Evolutionary conservation across 2,888 invertebrate genomes (phyloP).

Genomic region (Teleiodes luculella): DNA sequence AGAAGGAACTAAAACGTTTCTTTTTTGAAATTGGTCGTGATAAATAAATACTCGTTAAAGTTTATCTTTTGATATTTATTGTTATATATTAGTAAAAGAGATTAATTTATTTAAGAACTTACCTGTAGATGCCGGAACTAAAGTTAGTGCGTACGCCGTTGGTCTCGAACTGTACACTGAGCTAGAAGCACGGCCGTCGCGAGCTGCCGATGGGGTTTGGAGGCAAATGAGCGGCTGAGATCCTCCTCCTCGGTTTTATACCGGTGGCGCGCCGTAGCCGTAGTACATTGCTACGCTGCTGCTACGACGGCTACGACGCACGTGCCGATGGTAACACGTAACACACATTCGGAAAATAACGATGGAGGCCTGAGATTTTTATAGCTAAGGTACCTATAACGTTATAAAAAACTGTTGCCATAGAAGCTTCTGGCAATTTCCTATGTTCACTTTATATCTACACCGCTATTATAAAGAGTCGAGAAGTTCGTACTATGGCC

Average conservation of each 20-base stretch:
- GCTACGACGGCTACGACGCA: conserved; percentile 26
- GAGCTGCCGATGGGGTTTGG: conserved; percentile 43
- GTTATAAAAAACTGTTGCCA: background rate
- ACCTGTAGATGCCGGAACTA: background rate
- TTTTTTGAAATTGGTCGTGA: too few species aligned
- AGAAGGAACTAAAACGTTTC: too few species aligned
- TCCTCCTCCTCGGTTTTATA: conserved; percentile 59
- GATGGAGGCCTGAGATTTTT: background rate
- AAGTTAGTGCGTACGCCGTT: background rate
- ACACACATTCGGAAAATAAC: background rate
- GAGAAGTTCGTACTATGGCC: too few species aligned
- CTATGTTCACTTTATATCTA: background rate
- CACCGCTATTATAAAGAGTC: too few species aligned
- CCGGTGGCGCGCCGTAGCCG: conserved; percentile 39
- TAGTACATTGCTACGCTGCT: conserved; percentile 15
- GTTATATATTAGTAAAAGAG: too few species aligned
- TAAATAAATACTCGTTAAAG: too few species aligned
- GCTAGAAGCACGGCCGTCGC: conserved; percentile 17
- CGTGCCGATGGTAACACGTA: conserved; percentile 9
- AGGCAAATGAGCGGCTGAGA: conserved; percentile 62
- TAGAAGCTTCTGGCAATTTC: background rate
- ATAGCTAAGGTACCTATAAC: background rate
- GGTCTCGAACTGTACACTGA: conserved; percentile 2
- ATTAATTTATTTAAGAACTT: background rate
- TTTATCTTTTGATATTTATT: too few species aligned